A percentile compares a stretch with the other conserved stretches of the same genome.
phyloP scores from a whole-genome alignment of 2,113 vertebrate genomes.

The Brachyhypopomus gauderio region DNA sequence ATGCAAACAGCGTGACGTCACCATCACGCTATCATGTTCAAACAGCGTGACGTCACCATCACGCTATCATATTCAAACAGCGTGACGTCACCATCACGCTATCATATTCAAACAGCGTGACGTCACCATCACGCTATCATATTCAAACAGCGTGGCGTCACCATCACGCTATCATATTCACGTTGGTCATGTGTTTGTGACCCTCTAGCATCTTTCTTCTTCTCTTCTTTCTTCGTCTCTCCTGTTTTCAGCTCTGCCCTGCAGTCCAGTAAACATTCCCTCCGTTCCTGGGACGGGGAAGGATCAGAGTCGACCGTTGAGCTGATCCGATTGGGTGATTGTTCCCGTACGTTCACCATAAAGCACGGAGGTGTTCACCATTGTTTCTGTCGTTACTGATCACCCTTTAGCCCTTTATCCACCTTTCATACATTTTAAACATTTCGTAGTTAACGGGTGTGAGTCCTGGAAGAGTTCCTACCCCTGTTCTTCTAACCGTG shows the following conservation, averaged over 20 bases:
- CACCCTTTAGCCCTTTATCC: neutral
- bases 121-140: neutral
- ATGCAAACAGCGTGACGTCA: slow-evolving; percentile 11
- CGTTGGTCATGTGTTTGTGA: neutral
- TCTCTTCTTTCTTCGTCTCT: neutral
- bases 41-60: neutral
- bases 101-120: neutral
- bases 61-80: too few relatives aligned
- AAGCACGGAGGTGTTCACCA: slow-evolving; percentile 76
- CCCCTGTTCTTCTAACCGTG: neutral
- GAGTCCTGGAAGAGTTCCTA: too few relatives aligned
- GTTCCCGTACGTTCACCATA: slow-evolving; percentile 80
- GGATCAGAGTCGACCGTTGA: slow-evolving; percentile 81
- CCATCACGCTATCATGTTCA: neutral
- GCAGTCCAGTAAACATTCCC: slow-evolving; percentile 67
- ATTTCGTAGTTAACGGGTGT: too few relatives aligned
- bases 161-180: too few relatives aligned
- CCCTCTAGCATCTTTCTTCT: neutral
- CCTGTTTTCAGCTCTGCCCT: slow-evolving; percentile 58
- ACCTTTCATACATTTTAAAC: neutral
- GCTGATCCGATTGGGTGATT: slow-evolving; percentile 84
- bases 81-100: neutral
- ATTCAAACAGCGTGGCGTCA: neutral
- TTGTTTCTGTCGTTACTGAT: too few relatives aligned
- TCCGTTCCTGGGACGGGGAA: slow-evolving; percentile 75